Base-by-base conservation (phyloP, 2,113 vertebrate species). In the Podarcis raffonei region DNA sequence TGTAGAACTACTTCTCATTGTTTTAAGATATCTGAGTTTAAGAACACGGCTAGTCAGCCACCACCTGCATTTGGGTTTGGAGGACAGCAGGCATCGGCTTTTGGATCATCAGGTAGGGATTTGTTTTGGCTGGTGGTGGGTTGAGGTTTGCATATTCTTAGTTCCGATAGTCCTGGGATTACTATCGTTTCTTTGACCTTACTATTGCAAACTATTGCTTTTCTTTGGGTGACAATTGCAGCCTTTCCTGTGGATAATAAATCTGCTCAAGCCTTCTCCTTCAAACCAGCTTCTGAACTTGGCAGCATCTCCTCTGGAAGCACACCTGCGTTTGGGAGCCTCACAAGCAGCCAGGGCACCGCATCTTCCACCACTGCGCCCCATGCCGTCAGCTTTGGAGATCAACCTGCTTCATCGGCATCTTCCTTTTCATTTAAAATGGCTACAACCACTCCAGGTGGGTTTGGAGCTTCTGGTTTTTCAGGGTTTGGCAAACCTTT, bases 1-100 rank as follows among this genome's bases (percentile, higher is more conserved):
- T 53, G 15, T 22, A 85, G 11, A 57, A 65, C 5, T 37, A 27
- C 7, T 12, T 69, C 18, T 74, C 59, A 11, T 84, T 71, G 62
- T 68, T 48, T 90, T 88, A 91, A 99, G 98, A 95, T 98, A 6
- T 95, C 97, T 35, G 97, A 98, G 89, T 87, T 98, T 65, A 98
- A 96, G 80, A 96, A 96, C 86, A 92, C 86, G 0, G n/a, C 83
- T 89, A 87, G 74, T 77, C 94, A 97, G 62, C 77, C 93, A 59
- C 22, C 85, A 2, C 81, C 97, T 57, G 4, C 97, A 4, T 93
- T 95, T 89, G 97, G 96, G 84, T 97, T 97, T 95, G 97, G 95
- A 88, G 93, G 72, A 82, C 83, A 90, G 18, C 93, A 95, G 37
- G 20, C 92, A 9, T 89, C 97, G 42, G 9, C 92, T 62, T 98